Conservation (phyloP, 2,113 vertebrate genomes). For the Crotalus viridis region DNA sequence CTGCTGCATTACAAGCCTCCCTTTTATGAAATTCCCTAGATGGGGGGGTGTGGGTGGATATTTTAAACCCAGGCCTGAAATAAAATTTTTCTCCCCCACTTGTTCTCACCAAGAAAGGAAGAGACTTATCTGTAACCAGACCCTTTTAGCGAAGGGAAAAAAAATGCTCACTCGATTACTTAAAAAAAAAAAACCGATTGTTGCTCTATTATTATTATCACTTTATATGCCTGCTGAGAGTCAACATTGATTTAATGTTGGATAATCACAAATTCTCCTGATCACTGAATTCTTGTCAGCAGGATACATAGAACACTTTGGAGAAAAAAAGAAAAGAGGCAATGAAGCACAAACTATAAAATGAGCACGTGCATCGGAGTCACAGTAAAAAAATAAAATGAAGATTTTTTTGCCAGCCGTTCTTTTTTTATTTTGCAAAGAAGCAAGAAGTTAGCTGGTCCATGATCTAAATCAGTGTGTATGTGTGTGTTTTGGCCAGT, state of each 20-base stretch:
- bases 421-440: not conserved
- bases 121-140: no score
- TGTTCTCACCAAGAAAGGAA: not conserved
- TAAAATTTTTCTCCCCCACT: not conserved
- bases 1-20: not conserved
- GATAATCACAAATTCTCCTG: not conserved
- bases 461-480: not conserved
- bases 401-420: not conserved
- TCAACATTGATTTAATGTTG: not conserved
- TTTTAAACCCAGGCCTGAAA: not conserved
- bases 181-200: not conserved
- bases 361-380: not conserved
- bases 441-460: not conserved
- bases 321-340: not conserved
- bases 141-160: not conserved
- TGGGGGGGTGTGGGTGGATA: not conserved
- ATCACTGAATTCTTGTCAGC: not conserved
- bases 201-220: not conserved
- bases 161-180: not conserved
- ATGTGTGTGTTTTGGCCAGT: not conserved
- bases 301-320: not conserved
- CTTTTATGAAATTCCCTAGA: not conserved
- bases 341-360: not conserved
- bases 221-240: not conserved
- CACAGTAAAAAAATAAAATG: not conserved